Base-by-base conservation (phyloP, 1,140 invertebrate genomes). In the Heliconius congener region DNA sequence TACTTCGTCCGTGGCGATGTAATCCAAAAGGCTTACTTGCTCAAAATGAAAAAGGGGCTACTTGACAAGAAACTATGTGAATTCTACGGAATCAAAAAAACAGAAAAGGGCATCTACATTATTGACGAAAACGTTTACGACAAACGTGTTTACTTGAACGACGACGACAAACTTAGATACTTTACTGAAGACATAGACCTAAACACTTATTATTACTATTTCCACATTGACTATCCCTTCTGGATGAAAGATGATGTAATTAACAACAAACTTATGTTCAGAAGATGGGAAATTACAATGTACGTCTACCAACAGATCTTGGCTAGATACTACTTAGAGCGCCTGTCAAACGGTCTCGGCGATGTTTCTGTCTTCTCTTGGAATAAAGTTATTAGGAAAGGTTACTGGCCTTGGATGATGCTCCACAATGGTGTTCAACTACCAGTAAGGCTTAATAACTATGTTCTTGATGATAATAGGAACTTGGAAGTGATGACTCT, bases 151-250 rank as follows among this genome's bases (percentile, higher is more conserved):
- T 81, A 83, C 77, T 78, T 95, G n/a, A 93, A 88, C 77, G 82
- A 89, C 8, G 88, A 94, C 71, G 89, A 93, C 83, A 88, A 90
- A 16, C 78, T 97, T 37, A 95, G 95, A 78, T 97, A 97, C 84
- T 97, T 96, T 85, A 95, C 95, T 34, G 96, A 97, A 90, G 96
- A 97, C 84, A 95, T 97, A 82, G 96, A 96, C 37, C 91, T 96
- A 52, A 97, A 97, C 83, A 93, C 95, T 6, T 96, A 96, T 88
- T 96, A 97, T 91, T 97, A 96, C 91, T 96, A 97, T 89, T 95
- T 96, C 94, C 96, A 97, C 77, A 88, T 96, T 80, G 94, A 96
- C 55, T 96, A 96, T 89, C 96, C 97, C 73, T 96, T 96, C 95
- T 97, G 96, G 96, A 88, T 96, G 86, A 95, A 94, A 57, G 95